phyloP scores from a whole-genome alignment of 2,888 invertebrate species.

The Tiliacea aurago region DNA sequence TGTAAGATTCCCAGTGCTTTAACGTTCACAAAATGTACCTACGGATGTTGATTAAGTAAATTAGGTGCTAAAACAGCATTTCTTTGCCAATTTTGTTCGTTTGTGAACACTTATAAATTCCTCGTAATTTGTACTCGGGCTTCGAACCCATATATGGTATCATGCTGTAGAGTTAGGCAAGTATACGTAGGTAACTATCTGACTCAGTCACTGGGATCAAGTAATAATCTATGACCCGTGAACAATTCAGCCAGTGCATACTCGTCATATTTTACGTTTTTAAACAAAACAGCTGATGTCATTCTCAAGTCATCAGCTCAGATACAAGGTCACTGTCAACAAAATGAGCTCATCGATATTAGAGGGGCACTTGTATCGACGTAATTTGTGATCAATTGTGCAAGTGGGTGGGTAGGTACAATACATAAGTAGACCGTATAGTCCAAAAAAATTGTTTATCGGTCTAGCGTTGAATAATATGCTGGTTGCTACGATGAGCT shows the following conservation, averaged over 20 bases:
- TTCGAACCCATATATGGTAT: conserved; percentile 15
- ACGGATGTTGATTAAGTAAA: conserved; percentile 20
- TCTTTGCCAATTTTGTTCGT: conserved; percentile 20
- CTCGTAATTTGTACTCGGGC: conserved; percentile 25
- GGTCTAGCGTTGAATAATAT: background rate
- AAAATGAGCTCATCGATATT: conserved; percentile 87
- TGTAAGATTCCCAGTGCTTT: background rate
- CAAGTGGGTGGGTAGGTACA: conserved; percentile 48
- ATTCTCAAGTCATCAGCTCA: conserved; percentile 79
- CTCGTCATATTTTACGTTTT: conserved; percentile 70
- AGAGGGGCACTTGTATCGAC: conserved; percentile 76
- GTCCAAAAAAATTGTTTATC: conserved; percentile 19
- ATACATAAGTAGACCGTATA: background rate
- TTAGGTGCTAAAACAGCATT: conserved; percentile 30
- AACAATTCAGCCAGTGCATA: conserved; percentile 55
- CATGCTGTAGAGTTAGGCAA: conserved; percentile 8
- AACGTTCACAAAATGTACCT: conserved; percentile 17
- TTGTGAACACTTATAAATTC: conserved; percentile 18
- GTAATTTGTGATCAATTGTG: conserved; percentile 77
- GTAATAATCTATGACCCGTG: conserved; percentile 51
- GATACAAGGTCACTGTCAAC: conserved; percentile 87
- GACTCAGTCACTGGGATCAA: conserved; percentile 31
- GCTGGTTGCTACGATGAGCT: background rate
- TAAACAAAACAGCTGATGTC: conserved; percentile 82
- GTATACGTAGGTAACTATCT: conserved; percentile 4